Conservation (phyloP, 2,113 vertebrate species). For the Coryphaenoides rupestris region DNA sequence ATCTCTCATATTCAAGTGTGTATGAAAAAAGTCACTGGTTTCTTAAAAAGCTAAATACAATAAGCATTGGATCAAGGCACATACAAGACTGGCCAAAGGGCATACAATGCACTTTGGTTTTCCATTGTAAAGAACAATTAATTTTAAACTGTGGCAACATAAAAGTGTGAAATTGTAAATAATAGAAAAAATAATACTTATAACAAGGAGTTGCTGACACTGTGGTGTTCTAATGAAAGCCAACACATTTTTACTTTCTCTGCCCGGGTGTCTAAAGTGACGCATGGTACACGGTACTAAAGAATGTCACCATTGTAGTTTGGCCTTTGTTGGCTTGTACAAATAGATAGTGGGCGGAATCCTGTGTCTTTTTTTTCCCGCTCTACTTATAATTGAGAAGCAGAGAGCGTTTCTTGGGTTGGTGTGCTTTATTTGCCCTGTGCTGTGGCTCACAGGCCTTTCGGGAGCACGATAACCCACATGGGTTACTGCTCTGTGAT, state of each 20-base stretch:
- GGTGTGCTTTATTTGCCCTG: slow-evolving; percentile 75
- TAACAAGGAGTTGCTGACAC: slow-evolving; percentile 76
- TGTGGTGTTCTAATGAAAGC: slow-evolving; percentile 75
- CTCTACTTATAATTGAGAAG: slow-evolving; percentile 56
- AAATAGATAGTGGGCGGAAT: slow-evolving; percentile 56
- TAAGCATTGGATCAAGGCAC: slow-evolving; percentile 99
- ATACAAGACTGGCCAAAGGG: slow-evolving; percentile 99
- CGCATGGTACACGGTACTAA: slow-evolving; percentile 70
- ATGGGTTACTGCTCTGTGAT: slow-evolving; percentile 50
- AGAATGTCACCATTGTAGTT: slow-evolving; percentile 66
- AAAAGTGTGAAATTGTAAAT: slow-evolving; percentile 76
- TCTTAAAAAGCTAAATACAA: slow-evolving; percentile 98
- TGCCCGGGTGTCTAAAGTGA: slow-evolving; percentile 61
- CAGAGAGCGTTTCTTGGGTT: slow-evolving; percentile 48
- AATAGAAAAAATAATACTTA: slow-evolving; percentile 72
- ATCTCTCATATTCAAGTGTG: slow-evolving; percentile 92
- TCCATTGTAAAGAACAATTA: slow-evolving; percentile 88
- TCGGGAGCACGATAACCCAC: slow-evolving; percentile 51
- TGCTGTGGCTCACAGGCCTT: slow-evolving; percentile 63
- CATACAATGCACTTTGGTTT: slow-evolving; percentile 99
- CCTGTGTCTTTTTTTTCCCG: slow-evolving; percentile 57
- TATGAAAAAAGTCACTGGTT: slow-evolving; percentile 95
- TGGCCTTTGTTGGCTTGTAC: slow-evolving; percentile 61
- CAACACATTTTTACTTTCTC: slow-evolving; percentile 71
- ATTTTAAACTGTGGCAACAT: slow-evolving; percentile 87